Percentiles rank a stretch among this genome's conserved stretches.
Evolutionary conservation across 2,888 invertebrate species (phyloP).

Genomic region (Tenthredo notha): DNA sequence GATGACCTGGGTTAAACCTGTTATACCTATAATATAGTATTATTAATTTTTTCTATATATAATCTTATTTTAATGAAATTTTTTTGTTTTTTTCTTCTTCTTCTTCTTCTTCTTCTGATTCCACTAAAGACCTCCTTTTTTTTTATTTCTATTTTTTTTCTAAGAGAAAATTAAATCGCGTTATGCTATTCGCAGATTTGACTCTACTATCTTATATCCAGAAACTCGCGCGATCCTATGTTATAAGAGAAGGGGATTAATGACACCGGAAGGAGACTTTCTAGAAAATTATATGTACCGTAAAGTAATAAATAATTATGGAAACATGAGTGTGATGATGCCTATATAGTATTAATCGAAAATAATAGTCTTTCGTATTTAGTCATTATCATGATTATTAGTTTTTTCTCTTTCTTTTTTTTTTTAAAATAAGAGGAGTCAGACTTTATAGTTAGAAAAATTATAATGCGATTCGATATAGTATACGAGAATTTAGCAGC

Average conservation of each 20-base stretch:
- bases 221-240: not conserved
- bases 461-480: not conserved
- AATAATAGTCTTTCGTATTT: not conserved
- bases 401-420: not conserved
- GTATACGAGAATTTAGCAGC: not conserved
- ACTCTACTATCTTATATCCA: not conserved
- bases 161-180: not conserved
- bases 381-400: not conserved
- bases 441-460: not conserved
- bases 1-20: not conserved
- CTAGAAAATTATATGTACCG: conserved; percentile 35
- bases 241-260: conserved; percentile 13
- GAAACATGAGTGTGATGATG: conserved; percentile 7
- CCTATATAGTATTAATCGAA: not conserved
- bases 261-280: conserved; percentile 40
- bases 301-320: conserved; percentile 37
- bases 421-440: not conserved
- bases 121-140: not conserved
- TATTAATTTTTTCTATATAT: not conserved
- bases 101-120: not conserved
- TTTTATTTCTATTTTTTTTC: not conserved
- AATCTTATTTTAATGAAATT: not conserved
- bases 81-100: not conserved
- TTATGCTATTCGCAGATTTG: not conserved
- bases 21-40: not conserved